These are phyloP conservation scores for Smutsia gigantea DNA, from an alignment of 2,797 vertebrate genomes.

Conservation along the genomic window DNA sequence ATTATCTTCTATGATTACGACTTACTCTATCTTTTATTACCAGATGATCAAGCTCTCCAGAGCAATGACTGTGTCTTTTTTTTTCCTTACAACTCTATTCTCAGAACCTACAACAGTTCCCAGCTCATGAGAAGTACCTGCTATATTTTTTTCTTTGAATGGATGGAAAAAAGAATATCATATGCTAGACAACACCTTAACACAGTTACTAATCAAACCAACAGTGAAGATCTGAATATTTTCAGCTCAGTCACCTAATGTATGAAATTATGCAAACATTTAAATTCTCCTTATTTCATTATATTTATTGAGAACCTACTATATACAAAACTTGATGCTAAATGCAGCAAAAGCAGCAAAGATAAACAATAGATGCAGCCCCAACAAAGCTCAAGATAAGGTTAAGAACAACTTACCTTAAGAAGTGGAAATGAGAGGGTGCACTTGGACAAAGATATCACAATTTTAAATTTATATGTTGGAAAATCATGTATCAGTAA, in stretches of 20 bases:
- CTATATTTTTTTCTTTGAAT: neutral
- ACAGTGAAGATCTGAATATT: neutral
- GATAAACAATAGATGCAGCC: neutral
- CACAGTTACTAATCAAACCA: neutral
- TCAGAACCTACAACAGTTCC: neutral
- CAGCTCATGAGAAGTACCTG: neutral
- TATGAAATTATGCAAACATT: neutral
- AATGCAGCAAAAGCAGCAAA: neutral
- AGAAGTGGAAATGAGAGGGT: neutral
- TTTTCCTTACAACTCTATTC: neutral
- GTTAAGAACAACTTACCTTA: neutral
- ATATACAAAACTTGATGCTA: neutral
- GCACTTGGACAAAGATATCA: neutral
- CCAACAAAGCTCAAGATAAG: neutral
- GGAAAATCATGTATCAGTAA: neutral
- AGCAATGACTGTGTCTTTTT: neutral
- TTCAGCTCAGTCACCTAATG: neutral
- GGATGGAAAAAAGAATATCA: neutral
- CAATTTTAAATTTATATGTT: neutral
- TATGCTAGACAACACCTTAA: neutral
- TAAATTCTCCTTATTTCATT: neutral
- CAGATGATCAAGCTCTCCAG: neutral
- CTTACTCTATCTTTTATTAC: neutral
- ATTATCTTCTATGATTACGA: neutral
- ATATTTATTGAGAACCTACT: neutral